These are phyloP conservation scores for Melangyna quadrimaculata DNA, from an alignment of 2,888 invertebrate species.

Conservation along the genomic window DNA sequence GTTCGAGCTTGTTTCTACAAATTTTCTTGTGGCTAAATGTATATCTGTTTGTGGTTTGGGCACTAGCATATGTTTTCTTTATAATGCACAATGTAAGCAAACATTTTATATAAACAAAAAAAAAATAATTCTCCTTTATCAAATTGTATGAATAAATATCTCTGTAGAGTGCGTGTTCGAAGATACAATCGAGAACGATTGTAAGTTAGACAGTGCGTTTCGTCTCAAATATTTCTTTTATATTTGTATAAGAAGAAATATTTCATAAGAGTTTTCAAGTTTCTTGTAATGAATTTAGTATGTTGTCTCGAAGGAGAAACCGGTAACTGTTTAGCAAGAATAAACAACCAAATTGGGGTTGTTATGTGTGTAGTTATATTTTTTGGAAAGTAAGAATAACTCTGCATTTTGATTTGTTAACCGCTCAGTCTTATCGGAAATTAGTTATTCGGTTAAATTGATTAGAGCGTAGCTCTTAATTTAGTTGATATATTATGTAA, in stretches of 20 bases:
- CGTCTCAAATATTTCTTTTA: not conserved
- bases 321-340: not conserved
- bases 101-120: constrained; percentile 75
- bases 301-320: not conserved
- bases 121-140: constrained; percentile 74
- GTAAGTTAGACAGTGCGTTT: not conserved
- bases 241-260: not conserved
- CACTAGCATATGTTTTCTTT: constrained; percentile 75
- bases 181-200: not conserved
- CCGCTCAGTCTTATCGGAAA: no score
- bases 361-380: not conserved
- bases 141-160: not conserved
- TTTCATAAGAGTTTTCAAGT: not conserved
- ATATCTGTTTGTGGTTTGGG: constrained; percentile 89
- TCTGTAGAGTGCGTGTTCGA: not conserved
- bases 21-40: constrained; percentile 92
- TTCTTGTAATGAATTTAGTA: not conserved
- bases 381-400: no score
- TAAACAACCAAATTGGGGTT: not conserved
- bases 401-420: no score
- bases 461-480: no score
- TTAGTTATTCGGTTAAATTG: no score
- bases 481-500: no score
- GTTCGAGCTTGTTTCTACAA: constrained; percentile 86
- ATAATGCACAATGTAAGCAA: constrained; percentile 76